These are phyloP conservation scores for Mus minutoides DNA, from an alignment of 2,797 vertebrate genomes.

Conservation along the genomic window DNA sequence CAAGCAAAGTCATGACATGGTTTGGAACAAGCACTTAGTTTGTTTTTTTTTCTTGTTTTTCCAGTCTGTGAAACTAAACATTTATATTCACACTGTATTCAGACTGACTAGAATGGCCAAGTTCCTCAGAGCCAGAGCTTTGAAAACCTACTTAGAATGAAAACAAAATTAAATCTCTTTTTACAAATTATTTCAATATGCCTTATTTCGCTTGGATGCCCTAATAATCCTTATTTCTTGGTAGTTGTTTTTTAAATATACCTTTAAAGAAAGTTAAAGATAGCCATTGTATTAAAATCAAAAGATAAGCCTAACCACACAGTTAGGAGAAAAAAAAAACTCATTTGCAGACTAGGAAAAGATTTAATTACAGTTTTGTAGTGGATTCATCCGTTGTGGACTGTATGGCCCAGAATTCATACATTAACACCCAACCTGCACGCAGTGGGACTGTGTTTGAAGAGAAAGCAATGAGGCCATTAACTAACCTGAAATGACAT, in stretches of 20 bases:
- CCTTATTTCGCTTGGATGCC: background rate
- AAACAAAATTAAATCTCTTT: background rate
- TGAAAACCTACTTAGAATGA: slow-evolving; percentile 22
- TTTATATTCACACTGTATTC: background rate
- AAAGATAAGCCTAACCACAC: background rate
- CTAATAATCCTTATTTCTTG: slow-evolving; percentile 1
- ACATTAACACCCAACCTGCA: background rate
- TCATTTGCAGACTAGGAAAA: background rate
- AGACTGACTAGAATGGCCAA: background rate
- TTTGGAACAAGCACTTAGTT: background rate
- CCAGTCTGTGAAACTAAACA: background rate
- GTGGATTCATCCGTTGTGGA: background rate
- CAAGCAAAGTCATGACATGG: background rate
- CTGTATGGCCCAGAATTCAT: background rate
- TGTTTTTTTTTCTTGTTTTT: background rate
- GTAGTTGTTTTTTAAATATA: background rate
- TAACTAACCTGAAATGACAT: background rate
- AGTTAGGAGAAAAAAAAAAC: background rate
- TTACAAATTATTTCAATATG: slow-evolving; percentile 32
- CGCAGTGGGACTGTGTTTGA: background rate
- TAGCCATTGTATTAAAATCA: background rate
- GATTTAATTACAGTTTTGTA: background rate
- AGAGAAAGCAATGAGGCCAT: background rate
- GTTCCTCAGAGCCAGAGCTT: background rate
- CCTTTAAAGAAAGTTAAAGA: background rate